These are phyloP conservation scores for Ormyrus labotus DNA, from an alignment of 2,888 invertebrate genomes.

Conservation along the genomic window DNA sequence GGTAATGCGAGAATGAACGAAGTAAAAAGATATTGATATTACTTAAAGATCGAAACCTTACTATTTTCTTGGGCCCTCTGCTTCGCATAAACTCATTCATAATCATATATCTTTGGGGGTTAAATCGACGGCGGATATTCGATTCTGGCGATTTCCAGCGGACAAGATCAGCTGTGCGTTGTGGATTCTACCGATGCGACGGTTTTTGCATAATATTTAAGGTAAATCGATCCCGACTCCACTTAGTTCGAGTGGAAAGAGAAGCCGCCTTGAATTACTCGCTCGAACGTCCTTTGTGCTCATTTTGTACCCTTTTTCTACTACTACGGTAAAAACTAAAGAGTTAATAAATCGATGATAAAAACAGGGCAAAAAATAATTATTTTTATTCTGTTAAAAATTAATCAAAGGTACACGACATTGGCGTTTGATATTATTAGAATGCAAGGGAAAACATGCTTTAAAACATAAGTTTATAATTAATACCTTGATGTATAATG, in stretches of 20 bases:
- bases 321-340: constrained; percentile 8
- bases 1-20: too few species aligned
- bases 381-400: too few species aligned
- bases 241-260: constrained; percentile 63
- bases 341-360: too few species aligned
- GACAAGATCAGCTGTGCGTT: constrained; percentile 10
- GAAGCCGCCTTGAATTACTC: constrained; percentile 52
- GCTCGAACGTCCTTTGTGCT: constrained; percentile 21
- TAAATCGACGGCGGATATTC: constrained; percentile 28
- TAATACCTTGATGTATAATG: too few species aligned
- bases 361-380: too few species aligned
- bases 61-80: neutral
- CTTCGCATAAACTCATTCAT: neutral
- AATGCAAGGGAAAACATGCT: too few species aligned
- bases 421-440: too few species aligned
- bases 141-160: constrained; percentile 20
- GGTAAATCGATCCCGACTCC: constrained; percentile 64
- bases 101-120: constrained; percentile 16
- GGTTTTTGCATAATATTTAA: constrained; percentile 61
- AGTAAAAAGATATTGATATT: too few species aligned
- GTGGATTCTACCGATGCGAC: constrained; percentile 38
- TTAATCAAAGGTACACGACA: too few species aligned
- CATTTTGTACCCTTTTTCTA: constrained; percentile 16
- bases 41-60: neutral
- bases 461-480: too few species aligned